These are phyloP conservation scores for Hedychridium roseum DNA, from an alignment of 2,888 invertebrate species.

Conservation along the genomic window DNA sequence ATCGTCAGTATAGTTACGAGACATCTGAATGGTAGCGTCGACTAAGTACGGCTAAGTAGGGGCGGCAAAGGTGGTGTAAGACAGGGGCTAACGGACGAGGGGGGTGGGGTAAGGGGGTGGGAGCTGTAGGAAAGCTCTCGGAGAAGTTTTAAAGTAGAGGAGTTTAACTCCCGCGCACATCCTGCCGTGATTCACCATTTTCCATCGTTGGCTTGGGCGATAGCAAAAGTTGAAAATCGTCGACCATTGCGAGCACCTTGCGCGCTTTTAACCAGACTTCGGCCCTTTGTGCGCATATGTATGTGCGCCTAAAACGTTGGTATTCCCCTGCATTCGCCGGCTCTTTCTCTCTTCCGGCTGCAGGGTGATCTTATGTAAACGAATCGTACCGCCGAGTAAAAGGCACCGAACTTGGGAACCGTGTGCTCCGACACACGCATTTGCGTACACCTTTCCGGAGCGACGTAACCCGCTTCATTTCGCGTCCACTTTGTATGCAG, in stretches of 20 bases:
- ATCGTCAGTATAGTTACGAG: no score
- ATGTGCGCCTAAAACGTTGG: not conserved
- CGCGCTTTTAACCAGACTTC: conserved; percentile 47
- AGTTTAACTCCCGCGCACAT: conserved; percentile 38
- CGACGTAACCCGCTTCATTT: conserved; percentile 56
- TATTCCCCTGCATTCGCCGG: conserved; percentile 26
- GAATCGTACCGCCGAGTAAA: conserved; percentile 44
- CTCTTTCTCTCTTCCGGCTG: conserved; percentile 21
- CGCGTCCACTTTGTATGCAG: conserved; percentile 62
- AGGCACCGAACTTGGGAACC: conserved; percentile 33
- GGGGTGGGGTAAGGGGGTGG: conserved; percentile 25
- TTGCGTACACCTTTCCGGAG: conserved; percentile 26
- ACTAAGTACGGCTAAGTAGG: no score
- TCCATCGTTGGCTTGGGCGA: conserved; percentile 50
- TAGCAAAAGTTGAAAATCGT: conserved; percentile 57
- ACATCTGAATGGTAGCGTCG: no score
- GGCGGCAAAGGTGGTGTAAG: conserved; percentile 1
- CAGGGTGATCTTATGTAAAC: conserved; percentile 42
- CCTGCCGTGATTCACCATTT: conserved; percentile 47
- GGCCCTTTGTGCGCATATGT: conserved; percentile 17
- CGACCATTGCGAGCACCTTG: conserved; percentile 53
- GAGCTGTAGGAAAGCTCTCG: conserved; percentile 36
- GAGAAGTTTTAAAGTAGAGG: conserved; percentile 48
- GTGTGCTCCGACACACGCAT: conserved; percentile 31
- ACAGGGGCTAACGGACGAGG: not conserved